Base-by-base conservation (phyloP, 2,888 invertebrate species). In the Apodemia zela region DNA sequence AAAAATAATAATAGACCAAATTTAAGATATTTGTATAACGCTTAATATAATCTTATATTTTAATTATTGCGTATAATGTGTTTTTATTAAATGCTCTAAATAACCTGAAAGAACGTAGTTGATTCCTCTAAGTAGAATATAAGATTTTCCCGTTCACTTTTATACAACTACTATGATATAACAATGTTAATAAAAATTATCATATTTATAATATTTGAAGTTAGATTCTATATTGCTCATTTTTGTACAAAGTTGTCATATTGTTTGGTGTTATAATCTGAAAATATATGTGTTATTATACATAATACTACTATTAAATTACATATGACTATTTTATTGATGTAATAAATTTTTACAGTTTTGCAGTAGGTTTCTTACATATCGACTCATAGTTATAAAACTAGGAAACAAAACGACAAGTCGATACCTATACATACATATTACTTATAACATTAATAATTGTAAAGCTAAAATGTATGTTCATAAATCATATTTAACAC, bases 191-290 rank as follows among this genome's bases (percentile, higher is more conserved):
- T 71, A 71, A 72, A 86, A 85, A 85, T 80, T 82, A 87, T 86
- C 82, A 79, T 83, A 69, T 71, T 62, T 84, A 82, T 79, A 79
- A 70, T 81, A 80, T 79, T 84, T 81, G 76, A 85, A 86, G 81
- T 84, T 80, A 81, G 72, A 82, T 82, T 81, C 87, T 90, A 91
- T 91, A 91, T 91, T 91, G 91, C 91, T 91, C 83, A 81, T 87
- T 79, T 90, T 91, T 91, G 91, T 91, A 91, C 91, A 90, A 89
- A 88, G 89, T 89, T 91, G 42, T 86, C 86, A 79, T 86, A 76
- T 84, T 81, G 80, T 86, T 91, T 90, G 91, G 90, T 91, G 90
- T 90, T 89, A 79, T 82, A 82, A 79, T 85, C 80, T 80, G 82
- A 87, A 87, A 86, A 88, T 89, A 86, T 85, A 84, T 78, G 69